phyloP scores from a whole-genome alignment of 2,797 vertebrate species.

The Gallinago stenura region DNA sequence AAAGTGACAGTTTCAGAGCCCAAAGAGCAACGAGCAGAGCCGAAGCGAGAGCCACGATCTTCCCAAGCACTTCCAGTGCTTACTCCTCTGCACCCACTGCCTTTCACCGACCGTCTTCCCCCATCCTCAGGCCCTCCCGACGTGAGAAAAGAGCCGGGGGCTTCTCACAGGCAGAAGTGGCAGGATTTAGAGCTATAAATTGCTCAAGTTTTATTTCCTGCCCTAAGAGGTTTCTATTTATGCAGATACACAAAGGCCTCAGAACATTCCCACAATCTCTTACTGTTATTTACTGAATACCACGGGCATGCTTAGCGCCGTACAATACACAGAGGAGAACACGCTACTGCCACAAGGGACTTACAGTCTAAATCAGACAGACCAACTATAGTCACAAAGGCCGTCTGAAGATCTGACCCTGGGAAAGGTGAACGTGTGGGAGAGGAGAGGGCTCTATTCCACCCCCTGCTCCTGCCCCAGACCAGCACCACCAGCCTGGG shows the following conservation, averaged over 20 bases:
- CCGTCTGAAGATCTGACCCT: constrained; percentile 61
- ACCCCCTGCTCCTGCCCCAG: not conserved
- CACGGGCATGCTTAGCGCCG: constrained; percentile 18
- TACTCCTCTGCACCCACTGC: constrained; percentile 9
- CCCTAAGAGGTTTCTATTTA: constrained; percentile 73
- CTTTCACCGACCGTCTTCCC: not conserved
- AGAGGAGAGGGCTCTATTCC: not conserved
- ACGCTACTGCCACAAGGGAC: constrained; percentile 65
- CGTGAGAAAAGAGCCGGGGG: constrained; percentile 58
- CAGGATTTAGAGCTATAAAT: constrained; percentile 69
- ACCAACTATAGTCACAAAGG: constrained; percentile 61
- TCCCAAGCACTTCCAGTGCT: not conserved
- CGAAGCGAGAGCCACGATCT: not conserved
- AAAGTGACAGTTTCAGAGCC: not conserved
- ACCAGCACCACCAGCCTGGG: not conserved
- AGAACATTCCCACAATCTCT: constrained; percentile 73
- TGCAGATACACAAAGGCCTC: constrained; percentile 70
- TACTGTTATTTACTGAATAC: constrained; percentile 67
- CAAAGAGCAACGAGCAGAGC: not conserved
- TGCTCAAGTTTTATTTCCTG: constrained; percentile 72
- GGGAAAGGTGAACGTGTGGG: constrained; percentile 65
- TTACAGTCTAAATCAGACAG: constrained; percentile 65
- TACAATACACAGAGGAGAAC: constrained; percentile 70
- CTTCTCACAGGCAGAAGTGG: constrained; percentile 63
- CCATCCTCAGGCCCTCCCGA: constrained; percentile 33